phyloP scores from a whole-genome alignment of 2,888 invertebrate species.

The Pandemis heparana region DNA sequence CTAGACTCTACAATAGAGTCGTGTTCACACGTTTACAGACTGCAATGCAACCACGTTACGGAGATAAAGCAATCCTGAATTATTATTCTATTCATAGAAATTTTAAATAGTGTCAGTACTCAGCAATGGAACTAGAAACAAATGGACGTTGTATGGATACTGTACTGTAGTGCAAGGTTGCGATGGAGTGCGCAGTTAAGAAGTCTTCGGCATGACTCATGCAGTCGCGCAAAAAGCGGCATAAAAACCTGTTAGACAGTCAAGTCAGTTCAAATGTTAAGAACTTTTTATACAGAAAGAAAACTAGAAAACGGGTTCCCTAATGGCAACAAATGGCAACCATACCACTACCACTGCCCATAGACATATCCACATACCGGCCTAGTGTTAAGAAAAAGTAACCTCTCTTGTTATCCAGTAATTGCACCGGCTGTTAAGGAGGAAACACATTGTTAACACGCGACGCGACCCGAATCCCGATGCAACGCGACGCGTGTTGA shows the following conservation, averaged over 20 bases:
- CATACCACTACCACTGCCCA: too few species aligned
- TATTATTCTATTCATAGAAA: slow-evolving; percentile 22
- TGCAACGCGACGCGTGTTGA: too few species aligned
- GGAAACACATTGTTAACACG: too few species aligned
- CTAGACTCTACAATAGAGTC: not conserved
- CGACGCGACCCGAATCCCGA: too few species aligned
- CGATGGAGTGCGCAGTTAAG: slow-evolving; percentile 21
- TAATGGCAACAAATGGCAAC: too few species aligned
- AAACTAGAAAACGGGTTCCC: too few species aligned
- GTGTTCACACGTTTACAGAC: not conserved
- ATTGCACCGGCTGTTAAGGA: too few species aligned
- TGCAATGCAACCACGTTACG: not conserved
- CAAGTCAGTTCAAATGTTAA: not conserved
- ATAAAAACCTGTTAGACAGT: slow-evolving; percentile 16
- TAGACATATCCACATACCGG: too few species aligned
- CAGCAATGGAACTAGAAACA: slow-evolving; percentile 18
- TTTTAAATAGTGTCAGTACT: not conserved
- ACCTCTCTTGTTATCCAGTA: too few species aligned
- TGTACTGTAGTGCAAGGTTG: slow-evolving; percentile 18
- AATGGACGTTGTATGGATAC: slow-evolving; percentile 11
- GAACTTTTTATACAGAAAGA: too few species aligned
- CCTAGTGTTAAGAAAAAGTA: too few species aligned
- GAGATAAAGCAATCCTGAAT: not conserved
- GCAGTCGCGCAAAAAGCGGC: slow-evolving; percentile 5
- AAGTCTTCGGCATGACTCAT: slow-evolving; percentile 8